phyloP scores from a whole-genome alignment of 1,140 invertebrate species.

The Sycobia sp. region DNA sequence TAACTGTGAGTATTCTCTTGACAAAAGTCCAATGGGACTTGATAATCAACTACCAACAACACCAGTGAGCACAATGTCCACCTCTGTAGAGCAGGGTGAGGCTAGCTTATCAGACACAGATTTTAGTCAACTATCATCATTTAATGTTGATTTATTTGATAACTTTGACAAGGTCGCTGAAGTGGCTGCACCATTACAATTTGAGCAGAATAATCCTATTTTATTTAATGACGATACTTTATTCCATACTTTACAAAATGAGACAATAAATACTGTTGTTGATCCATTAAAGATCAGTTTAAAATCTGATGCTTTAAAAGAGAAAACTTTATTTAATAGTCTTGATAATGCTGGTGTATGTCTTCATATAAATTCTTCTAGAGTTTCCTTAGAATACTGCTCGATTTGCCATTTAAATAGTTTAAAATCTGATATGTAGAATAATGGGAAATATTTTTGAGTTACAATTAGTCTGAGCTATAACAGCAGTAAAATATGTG shows the following conservation, averaged over 20 bases:
- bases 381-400: constrained; percentile 64
- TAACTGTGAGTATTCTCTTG: constrained; percentile 31
- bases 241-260: constrained; percentile 34
- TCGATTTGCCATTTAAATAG: constrained; percentile 55
- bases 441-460: not conserved
- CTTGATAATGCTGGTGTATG: constrained; percentile 56
- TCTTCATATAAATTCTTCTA: constrained; percentile 62
- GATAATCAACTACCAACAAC: constrained; percentile 35
- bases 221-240: constrained; percentile 35
- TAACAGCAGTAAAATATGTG: not conserved
- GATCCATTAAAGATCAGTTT: constrained; percentile 7
- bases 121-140: constrained; percentile 37
- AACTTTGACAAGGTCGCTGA: constrained; percentile 36
- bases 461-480: not conserved
- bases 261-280: constrained; percentile 2
- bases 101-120: constrained; percentile 35
- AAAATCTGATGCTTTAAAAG: constrained; percentile 27
- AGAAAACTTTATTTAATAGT: constrained; percentile 36
- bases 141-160: constrained; percentile 40
- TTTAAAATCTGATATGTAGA: constrained; percentile 7
- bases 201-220: constrained; percentile 33
- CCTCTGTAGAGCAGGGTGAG: constrained; percentile 30
- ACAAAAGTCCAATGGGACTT: constrained; percentile 32
- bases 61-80: constrained; percentile 29
- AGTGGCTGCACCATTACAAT: constrained; percentile 32